Percentiles rank a stretch among this genome's conserved stretches.
Evolutionary conservation across 1,140 invertebrate species (phyloP).

Genomic region (Parapsyche elsis): DNA sequence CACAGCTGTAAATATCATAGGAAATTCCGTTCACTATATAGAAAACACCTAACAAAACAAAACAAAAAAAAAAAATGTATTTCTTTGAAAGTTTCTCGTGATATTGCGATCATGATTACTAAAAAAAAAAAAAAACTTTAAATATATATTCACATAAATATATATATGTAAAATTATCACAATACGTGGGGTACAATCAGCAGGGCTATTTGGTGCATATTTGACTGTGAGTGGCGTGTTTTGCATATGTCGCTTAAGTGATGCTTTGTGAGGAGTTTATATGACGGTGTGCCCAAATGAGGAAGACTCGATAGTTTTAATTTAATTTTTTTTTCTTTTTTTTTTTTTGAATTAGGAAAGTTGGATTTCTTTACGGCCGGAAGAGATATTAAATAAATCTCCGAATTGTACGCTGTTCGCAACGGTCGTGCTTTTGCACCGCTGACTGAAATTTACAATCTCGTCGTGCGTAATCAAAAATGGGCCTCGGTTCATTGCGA

Average conservation of each 20-base stretch:
- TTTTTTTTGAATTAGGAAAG: not conserved
- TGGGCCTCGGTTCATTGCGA: too few relatives aligned
- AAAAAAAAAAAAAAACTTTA: not conserved
- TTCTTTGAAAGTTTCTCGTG: conserved; percentile 45
- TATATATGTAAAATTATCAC: conserved; percentile 3
- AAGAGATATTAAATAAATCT: not conserved
- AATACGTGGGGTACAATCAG: conserved; percentile 19
- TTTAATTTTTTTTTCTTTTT: conserved; percentile 8
- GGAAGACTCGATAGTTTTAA: conserved; percentile 34
- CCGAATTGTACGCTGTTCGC: not conserved
- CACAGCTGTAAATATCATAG: conserved; percentile 46
- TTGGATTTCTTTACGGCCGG: conserved; percentile 19
- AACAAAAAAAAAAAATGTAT: conserved; percentile 31
- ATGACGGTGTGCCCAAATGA: conserved; percentile 31
- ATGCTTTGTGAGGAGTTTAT: not conserved
- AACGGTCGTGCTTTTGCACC: too few relatives aligned
- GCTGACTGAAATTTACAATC: too few relatives aligned
- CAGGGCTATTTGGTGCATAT: conserved; percentile 32
- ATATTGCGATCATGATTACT: conserved; percentile 22
- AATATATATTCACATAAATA: not conserved
- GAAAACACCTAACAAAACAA: conserved; percentile 1
- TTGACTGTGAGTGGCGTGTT: conserved; percentile 35
- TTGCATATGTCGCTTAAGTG: conserved; percentile 33
- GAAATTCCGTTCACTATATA: conserved; percentile 35
- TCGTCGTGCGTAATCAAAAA: too few relatives aligned